Conservation (phyloP, 2,113 vertebrate species). For the Nannospalax galili region DNA sequence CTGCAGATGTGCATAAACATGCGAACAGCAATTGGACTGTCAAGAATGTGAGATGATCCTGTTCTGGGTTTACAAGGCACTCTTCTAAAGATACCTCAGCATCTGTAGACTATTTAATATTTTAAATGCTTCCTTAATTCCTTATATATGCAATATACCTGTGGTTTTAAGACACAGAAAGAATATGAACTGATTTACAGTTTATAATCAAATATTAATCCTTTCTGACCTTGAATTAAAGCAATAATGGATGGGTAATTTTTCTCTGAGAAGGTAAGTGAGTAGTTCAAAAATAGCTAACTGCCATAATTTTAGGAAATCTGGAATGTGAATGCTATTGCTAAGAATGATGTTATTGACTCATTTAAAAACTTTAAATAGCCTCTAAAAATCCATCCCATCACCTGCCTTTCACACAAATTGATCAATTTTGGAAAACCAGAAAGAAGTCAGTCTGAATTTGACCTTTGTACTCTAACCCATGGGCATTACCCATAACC, state of each 20-base stretch:
- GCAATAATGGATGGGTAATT: not conserved
- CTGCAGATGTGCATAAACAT: slow-evolving; percentile 43
- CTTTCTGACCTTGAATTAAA: slow-evolving; percentile 32
- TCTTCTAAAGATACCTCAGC: not conserved
- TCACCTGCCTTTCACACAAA: accelerated
- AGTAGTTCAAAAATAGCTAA: not conserved
- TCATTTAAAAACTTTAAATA: not conserved
- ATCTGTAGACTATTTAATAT: not conserved
- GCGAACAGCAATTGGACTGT: not conserved
- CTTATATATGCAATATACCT: not conserved
- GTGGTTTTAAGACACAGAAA: slow-evolving; percentile 3
- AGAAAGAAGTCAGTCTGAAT: not conserved
- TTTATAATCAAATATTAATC: not conserved
- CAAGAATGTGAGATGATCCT: not conserved
- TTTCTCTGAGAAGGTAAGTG: slow-evolving; percentile 5
- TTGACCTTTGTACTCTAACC: not conserved
- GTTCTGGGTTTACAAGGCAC: not conserved
- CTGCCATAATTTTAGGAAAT: not conserved
- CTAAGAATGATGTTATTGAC: not conserved
- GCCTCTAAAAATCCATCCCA: not conserved
- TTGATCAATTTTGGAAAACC: not conserved
- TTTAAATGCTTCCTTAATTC: not conserved
- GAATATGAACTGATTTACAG: not conserved
- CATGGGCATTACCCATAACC: not conserved
- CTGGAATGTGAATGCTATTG: not conserved